Conservation (phyloP, 2,113 vertebrate species). For the Suncus etruscus region DNA sequence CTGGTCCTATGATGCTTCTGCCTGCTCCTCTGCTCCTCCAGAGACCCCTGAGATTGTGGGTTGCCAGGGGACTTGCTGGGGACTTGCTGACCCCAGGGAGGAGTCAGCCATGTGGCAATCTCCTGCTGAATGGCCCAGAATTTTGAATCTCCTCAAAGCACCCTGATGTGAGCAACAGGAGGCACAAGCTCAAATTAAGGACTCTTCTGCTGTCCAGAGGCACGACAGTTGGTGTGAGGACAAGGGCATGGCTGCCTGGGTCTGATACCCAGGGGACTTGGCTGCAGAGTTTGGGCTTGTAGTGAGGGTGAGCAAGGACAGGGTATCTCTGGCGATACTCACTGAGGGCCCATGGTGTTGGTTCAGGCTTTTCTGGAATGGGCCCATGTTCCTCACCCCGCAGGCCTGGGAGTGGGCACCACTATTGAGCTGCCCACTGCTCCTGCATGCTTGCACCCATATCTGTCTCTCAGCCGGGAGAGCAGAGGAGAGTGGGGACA, state of each 20-base stretch:
- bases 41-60: not conserved
- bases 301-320: not conserved
- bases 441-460: not conserved
- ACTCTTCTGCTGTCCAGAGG: not conserved
- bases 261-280: not conserved
- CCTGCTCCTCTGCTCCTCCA: not conserved
- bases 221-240: not conserved
- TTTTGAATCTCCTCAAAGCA: not conserved
- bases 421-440: not conserved
- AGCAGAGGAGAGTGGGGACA: not conserved
- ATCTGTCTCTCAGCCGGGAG: not conserved
- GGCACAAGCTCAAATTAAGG: not conserved
- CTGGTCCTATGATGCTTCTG: too few relatives aligned
- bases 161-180: too few relatives aligned
- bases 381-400: fast-evolving
- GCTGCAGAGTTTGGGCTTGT: too few relatives aligned
- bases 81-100: not conserved
- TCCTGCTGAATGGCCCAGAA: not conserved
- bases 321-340: too few relatives aligned
- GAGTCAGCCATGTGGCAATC: not conserved
- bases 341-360: not conserved
- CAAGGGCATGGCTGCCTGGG: not conserved
- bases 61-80: not conserved
- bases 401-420: not conserved
- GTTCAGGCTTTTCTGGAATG: not conserved